A percentile compares a stretch with the other conserved stretches of the same genome.
These are phyloP conservation scores for Muscidifurax raptorellus DNA, from an alignment of 1,140 invertebrate genomes.

Conservation along the genomic window DNA sequence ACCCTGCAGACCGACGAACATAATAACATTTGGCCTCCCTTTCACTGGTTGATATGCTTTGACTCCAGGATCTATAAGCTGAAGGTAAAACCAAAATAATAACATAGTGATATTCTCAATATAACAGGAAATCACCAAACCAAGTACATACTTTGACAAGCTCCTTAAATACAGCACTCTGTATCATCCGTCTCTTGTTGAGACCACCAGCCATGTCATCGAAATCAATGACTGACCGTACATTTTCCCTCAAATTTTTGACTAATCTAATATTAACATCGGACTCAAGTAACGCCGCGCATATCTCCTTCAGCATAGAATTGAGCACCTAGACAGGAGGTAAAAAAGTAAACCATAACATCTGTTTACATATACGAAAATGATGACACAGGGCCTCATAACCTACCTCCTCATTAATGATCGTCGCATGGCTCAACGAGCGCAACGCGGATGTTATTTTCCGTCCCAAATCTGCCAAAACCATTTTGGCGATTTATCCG, in stretches of 20 bases:
- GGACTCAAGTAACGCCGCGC: conserved; percentile 96
- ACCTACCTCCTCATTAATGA: conserved; percentile 97
- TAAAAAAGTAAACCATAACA: conserved; percentile 16
- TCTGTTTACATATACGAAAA: conserved; percentile 46
- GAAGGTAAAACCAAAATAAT: conserved; percentile 60
- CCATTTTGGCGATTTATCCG: conserved; percentile 84
- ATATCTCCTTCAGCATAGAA: conserved; percentile 99
- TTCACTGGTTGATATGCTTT: conserved; percentile 98
- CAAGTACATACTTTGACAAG: conserved; percentile 89
- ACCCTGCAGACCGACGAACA: conserved; percentile 99
- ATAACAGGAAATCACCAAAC: not conserved
- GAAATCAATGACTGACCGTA: conserved; percentile 98
- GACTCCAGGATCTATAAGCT: conserved; percentile 98
- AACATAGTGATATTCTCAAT: not conserved
- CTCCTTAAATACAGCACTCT: conserved; percentile 99
- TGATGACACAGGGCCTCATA: conserved; percentile 7
- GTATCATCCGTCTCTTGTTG: conserved; percentile 99
- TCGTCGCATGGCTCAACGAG: conserved; percentile 97
- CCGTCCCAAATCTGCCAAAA: conserved; percentile 99
- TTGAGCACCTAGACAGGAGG: conserved; percentile 88
- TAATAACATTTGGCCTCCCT: conserved; percentile 96
- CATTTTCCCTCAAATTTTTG: conserved; percentile 98
- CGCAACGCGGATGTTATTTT: conserved; percentile 99
- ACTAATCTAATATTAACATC: conserved; percentile 99
- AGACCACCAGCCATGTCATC: conserved; percentile 99